These are phyloP conservation scores for Dexiosoma caninum DNA, from an alignment of 2,888 invertebrate genomes.

Conservation along the genomic window DNA sequence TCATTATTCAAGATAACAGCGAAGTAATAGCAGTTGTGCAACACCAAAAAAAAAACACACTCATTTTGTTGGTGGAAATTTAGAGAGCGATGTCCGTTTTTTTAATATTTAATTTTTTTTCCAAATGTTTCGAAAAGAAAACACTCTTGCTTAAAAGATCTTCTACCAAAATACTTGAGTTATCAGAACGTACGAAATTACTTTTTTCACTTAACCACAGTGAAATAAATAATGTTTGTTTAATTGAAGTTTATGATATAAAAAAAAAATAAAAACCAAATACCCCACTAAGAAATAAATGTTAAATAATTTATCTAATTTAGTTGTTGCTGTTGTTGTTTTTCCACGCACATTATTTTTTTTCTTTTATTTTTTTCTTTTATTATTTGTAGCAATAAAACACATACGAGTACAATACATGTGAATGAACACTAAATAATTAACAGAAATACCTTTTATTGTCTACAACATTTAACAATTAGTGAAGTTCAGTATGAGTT, in stretches of 20 bases:
- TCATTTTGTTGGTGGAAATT: no score
- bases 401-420: constrained; percentile 30
- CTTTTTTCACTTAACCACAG: constrained; percentile 1
- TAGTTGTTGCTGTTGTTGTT: no score
- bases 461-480: constrained; percentile 8
- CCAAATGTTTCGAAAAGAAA: no score
- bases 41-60: no score
- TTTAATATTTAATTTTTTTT: no score
- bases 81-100: no score
- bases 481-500: neutral
- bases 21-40: no score
- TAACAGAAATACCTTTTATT: constrained; percentile 25
- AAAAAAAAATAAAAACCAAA: neutral
- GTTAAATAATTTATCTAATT: neutral
- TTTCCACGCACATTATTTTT: no score
- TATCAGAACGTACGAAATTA: neutral
- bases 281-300: constrained; percentile 6
- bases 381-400: constrained; percentile 36
- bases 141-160: no score
- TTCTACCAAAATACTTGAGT: no score
- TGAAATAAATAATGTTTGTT: neutral
- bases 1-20: no score
- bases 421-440: constrained; percentile 25
- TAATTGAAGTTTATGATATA: neutral
- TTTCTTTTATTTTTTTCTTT: neutral